phyloP scores from a whole-genome alignment of 2,797 vertebrate genomes.

The Calcarius lapponicus region DNA sequence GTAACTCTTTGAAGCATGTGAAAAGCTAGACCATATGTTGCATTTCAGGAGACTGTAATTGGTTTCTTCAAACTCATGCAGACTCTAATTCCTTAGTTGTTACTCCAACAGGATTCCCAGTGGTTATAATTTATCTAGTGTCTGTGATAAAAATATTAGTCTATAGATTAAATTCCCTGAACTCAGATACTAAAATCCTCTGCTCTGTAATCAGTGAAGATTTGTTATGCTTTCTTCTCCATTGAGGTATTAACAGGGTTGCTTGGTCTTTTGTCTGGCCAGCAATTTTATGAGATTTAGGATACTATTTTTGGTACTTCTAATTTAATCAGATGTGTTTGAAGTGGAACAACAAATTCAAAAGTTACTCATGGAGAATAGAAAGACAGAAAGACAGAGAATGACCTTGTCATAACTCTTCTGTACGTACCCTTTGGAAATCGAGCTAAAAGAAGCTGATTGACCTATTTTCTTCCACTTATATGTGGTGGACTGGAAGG shows the following conservation, averaged over 20 bases:
- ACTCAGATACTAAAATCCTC: background rate
- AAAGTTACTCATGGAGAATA: background rate
- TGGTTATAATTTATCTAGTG: background rate
- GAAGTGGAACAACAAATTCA: background rate
- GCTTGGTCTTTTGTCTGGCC: background rate
- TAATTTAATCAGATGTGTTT: background rate
- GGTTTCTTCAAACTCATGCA: background rate
- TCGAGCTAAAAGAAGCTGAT: background rate
- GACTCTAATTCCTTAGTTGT: background rate
- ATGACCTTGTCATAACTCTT: background rate
- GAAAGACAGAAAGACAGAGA: background rate
- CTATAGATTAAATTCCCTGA: background rate
- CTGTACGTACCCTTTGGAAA: background rate
- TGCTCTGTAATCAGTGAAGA: background rate
- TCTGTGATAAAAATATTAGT: background rate
- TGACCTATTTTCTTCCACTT: background rate
- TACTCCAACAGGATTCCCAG: background rate
- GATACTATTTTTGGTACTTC: background rate
- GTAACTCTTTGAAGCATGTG: background rate
- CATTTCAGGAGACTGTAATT: background rate
- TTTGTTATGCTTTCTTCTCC: background rate
- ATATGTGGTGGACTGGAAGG: background rate
- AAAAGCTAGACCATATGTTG: background rate
- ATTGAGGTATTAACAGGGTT: background rate
- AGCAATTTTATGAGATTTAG: background rate